Evolutionary conservation across 2,797 vertebrate genomes (phyloP).

Genomic region (Nyctibius grandis): DNA sequence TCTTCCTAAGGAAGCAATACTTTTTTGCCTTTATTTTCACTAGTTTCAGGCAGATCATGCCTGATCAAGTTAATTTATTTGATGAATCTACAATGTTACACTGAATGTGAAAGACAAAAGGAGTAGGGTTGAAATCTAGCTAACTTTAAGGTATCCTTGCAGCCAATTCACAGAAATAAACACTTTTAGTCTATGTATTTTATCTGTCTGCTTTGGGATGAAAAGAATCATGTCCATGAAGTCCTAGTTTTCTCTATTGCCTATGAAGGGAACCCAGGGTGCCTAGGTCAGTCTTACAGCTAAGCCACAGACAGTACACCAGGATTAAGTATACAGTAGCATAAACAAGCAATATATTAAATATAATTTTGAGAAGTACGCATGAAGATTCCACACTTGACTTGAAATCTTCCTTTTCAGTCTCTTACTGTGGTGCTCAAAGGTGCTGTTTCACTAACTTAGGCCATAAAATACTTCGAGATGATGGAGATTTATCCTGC

Average conservation of each 20-base stretch:
- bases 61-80: neutral
- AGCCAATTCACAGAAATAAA: neutral
- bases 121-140: neutral
- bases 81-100: neutral
- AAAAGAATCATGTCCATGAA: neutral
- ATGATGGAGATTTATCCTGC: neutral
- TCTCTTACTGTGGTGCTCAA: neutral
- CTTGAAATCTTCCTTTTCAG: neutral
- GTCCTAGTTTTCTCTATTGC: neutral
- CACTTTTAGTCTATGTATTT: neutral
- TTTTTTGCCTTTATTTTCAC: neutral
- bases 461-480: neutral
- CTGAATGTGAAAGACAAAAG: neutral
- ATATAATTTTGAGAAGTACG: neutral
- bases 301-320: neutral
- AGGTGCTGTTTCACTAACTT: neutral
- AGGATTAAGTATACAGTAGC: neutral
- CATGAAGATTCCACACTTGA: neutral
- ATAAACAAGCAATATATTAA: neutral
- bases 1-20: neutral
- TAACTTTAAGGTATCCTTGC: neutral
- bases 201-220: neutral
- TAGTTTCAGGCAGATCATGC: neutral
- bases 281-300: neutral
- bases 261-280: accelerated